phyloP scores from a whole-genome alignment of 2,797 vertebrate genomes.

The Eurystomus glaucurus region DNA sequence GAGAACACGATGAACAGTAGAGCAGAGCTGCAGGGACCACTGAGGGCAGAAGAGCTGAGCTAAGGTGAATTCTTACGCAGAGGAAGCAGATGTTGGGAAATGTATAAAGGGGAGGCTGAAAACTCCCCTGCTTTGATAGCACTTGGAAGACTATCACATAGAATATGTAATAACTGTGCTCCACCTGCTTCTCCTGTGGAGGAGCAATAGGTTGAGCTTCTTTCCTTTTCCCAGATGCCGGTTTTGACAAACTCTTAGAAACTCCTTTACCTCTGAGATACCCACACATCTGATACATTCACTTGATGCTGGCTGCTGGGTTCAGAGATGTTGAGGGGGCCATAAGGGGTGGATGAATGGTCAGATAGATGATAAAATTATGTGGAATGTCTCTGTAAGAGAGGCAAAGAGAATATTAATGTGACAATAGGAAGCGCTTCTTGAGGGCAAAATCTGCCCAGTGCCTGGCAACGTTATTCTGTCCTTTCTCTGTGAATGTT shows the following conservation, averaged over 20 bases:
- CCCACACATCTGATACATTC: not conserved
- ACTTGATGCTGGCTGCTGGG: not conserved
- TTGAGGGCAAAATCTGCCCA: not conserved
- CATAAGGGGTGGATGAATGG: not conserved
- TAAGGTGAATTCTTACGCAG: rapidly evolving
- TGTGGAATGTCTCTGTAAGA: not conserved
- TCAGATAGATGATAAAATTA: not conserved
- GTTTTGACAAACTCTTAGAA: not conserved
- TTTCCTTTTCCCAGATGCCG: not conserved
- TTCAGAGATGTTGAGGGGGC: not conserved
- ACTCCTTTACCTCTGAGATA: not conserved
- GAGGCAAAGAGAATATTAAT: not conserved
- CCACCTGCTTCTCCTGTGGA: not conserved
- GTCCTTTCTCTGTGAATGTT: not conserved
- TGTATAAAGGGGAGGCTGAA: not conserved
- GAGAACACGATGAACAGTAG: not conserved
- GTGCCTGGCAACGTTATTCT: not conserved
- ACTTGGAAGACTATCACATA: not conserved
- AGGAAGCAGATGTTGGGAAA: not conserved
- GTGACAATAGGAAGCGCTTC: not conserved
- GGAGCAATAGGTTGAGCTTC: not conserved
- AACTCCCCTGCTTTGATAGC: not conserved
- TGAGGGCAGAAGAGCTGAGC: not conserved
- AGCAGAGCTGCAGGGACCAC: not conserved
- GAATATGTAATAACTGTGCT: not conserved